Conservation (phyloP, 2,797 vertebrate genomes). For the Rhinichthys osculus region DNA sequence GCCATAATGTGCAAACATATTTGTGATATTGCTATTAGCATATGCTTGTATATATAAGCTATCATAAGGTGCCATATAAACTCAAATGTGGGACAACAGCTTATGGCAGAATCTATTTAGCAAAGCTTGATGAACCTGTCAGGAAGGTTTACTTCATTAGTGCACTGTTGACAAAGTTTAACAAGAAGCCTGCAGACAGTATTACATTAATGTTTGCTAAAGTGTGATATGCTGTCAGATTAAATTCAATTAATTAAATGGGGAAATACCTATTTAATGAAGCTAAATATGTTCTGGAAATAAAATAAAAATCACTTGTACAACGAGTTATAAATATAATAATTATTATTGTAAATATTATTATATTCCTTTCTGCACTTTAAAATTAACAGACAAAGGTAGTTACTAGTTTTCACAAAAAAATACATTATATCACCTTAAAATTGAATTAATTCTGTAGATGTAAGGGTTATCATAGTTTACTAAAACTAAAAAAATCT, state of each 20-base stretch:
- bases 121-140: not conserved
- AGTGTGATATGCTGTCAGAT: not conserved
- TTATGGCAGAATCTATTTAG: not conserved
- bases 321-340: not conserved
- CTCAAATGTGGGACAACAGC: slow-evolving; percentile 5
- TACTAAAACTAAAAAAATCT: too few species aligned
- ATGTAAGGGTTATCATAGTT: not conserved
- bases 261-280: not conserved
- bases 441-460: rapidly evolving
- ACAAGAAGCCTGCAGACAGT: not conserved
- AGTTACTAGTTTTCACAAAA: not conserved
- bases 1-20: not conserved
- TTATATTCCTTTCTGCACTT: not conserved
- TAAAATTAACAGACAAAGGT: not conserved
- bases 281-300: not conserved
- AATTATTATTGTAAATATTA: not conserved
- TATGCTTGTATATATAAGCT: not conserved
- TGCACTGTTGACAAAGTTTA: not conserved
- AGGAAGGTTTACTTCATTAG: slow-evolving; percentile 4
- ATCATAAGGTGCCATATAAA: not conserved
- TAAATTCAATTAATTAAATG: not conserved
- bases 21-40: not conserved
- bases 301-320: not conserved
- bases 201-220: not conserved
- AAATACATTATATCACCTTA: not conserved